A percentile compares a stretch with the other conserved stretches of the same genome.
phyloP scores from a whole-genome alignment of 2,113 vertebrate genomes.

The Phrynosoma blainvillii region DNA sequence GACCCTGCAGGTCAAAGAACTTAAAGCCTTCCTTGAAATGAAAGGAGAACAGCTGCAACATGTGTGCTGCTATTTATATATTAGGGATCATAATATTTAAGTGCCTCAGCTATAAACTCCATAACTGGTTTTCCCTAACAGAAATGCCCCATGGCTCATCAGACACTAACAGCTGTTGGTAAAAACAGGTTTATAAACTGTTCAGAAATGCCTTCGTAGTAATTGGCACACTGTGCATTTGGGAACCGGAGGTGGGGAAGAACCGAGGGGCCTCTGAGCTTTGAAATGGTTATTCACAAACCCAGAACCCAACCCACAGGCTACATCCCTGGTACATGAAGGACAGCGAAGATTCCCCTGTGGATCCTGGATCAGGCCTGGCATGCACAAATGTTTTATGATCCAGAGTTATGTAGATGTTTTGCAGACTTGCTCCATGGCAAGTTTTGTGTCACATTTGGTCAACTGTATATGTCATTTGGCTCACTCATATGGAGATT shows the following conservation, averaged over 20 bases:
- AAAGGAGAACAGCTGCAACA: constrained; percentile 32
- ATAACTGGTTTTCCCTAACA: constrained; percentile 71
- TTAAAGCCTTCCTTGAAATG: not conserved
- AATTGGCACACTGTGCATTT: not conserved
- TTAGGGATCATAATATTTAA: constrained; percentile 76
- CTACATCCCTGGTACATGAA: not conserved
- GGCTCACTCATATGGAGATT: not conserved
- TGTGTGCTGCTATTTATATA: constrained; percentile 68
- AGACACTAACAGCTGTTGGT: constrained; percentile 74
- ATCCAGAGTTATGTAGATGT: not conserved
- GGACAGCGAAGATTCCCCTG: not conserved
- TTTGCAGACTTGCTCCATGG: not conserved
- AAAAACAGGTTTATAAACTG: constrained; percentile 69
- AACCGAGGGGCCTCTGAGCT: fast-evolving
- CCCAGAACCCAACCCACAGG: not conserved
- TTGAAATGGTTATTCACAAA: too few species aligned
- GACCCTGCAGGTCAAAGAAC: too few species aligned
- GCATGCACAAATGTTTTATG: not conserved
- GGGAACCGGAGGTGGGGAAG: not conserved
- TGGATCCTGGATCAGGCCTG: constrained; percentile 1
- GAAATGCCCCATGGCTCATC: constrained; percentile 43
- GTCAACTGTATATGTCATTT: not conserved
- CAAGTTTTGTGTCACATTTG: not conserved
- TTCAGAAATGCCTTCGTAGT: constrained; percentile 54
- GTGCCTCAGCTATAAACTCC: constrained; percentile 71